Percentiles rank a stretch among this genome's conserved stretches.
Evolutionary conservation across 2,797 vertebrate genomes (phyloP).

Genomic region (Tympanoctomys barrerae): DNA sequence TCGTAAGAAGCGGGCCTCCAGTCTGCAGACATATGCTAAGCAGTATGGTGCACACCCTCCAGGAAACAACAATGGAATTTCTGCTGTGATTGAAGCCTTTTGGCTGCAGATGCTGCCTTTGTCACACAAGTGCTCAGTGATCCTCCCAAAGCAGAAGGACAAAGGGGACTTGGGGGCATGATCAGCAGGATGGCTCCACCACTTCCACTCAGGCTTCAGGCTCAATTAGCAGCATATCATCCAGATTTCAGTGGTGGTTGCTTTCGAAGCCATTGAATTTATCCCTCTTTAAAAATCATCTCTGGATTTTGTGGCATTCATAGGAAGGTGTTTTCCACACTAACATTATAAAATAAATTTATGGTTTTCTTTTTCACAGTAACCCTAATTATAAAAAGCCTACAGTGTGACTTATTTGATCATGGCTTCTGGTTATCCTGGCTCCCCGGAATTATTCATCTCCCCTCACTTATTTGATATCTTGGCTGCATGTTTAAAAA

Average conservation of each 20-base stretch:
- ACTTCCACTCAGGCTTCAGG: not conserved
- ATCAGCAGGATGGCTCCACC: not conserved
- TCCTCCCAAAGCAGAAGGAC: not conserved
- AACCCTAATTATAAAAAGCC: slow-evolving; percentile 15
- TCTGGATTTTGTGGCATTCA: not conserved
- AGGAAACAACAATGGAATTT: not conserved
- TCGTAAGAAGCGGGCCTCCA: too few relatives aligned
- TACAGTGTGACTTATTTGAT: slow-evolving; percentile 28
- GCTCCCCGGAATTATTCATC: not conserved
- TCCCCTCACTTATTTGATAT: not conserved
- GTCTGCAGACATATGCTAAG: not conserved
- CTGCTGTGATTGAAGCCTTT: not conserved
- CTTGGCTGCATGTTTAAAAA: slow-evolving; percentile 8
- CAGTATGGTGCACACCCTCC: not conserved
- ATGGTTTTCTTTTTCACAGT: slow-evolving; percentile 39
- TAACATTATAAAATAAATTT: slow-evolving; percentile 39
- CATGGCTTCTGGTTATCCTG: slow-evolving; percentile 41
- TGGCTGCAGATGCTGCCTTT: not conserved
- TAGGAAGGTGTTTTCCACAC: not conserved
- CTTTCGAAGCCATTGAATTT: not conserved
- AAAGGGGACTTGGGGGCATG: rapidly evolving
- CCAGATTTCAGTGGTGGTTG: not conserved
- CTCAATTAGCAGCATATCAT: not conserved
- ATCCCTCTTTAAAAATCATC: not conserved
- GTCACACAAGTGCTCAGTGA: not conserved